Conservation (phyloP, 2,113 vertebrate species). For the Pollachius pollachius region DNA sequence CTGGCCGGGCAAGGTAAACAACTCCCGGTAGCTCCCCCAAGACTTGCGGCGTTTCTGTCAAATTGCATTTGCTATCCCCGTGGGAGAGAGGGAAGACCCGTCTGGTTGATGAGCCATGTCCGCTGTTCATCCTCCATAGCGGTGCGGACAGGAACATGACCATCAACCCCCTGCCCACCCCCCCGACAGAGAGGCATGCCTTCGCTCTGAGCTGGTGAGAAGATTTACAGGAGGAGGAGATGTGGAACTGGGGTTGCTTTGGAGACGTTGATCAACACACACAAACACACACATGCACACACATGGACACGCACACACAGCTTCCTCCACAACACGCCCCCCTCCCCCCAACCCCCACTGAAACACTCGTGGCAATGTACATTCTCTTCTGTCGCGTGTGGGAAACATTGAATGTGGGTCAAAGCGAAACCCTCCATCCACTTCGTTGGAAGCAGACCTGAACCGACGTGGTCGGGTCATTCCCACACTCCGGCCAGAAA, state of each 20-base stretch:
- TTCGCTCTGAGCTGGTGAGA: too few relatives aligned
- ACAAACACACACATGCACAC: background rate
- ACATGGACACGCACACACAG: background rate
- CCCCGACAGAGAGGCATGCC: too few relatives aligned
- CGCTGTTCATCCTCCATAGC: too few relatives aligned
- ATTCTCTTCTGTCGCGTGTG: conserved; percentile 60
- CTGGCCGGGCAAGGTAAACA: conserved; percentile 56
- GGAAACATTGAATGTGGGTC: conserved; percentile 72
- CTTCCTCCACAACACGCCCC: background rate
- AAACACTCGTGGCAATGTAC: conserved; percentile 42
- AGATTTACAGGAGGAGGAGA: background rate
- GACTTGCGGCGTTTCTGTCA: conserved; percentile 17
- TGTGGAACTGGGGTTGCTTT: conserved; percentile 9
- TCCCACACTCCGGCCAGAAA: conserved; percentile 58
- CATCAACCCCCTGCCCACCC: too few relatives aligned
- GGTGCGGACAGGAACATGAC: too few relatives aligned
- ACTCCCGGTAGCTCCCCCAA: conserved; percentile 39
- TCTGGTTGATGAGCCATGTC: background rate
- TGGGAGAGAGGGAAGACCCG: background rate
- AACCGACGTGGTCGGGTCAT: conserved; percentile 51
- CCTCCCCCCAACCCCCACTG: conserved; percentile 29
- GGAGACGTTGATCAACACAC: conserved; percentile 20
- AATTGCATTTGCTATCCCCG: background rate
- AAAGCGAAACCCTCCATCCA: conserved; percentile 40
- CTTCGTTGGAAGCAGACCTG: conserved; percentile 26